phyloP scores from a whole-genome alignment of 2,113 vertebrate species.

The Gymnarchus niloticus region DNA sequence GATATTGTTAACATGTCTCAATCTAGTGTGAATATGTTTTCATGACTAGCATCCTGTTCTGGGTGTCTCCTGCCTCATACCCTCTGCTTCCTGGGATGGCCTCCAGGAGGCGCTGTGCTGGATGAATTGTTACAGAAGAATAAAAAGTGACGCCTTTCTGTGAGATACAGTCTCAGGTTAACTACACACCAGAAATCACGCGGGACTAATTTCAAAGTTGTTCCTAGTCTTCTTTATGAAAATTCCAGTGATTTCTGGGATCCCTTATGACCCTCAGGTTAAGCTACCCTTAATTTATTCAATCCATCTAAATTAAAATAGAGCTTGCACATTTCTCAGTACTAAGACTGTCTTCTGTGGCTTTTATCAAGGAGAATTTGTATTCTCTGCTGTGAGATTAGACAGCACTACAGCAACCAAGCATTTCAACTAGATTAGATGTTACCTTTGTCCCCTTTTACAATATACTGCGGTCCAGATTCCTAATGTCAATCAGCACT shows the following conservation, averaged over 20 bases:
- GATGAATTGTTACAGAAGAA: background rate
- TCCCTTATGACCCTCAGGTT: background rate
- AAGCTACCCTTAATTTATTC: background rate
- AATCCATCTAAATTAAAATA: background rate
- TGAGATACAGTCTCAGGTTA: background rate
- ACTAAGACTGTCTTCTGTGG: background rate
- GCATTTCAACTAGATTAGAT: background rate
- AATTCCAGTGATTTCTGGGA: background rate
- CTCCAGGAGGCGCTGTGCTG: background rate
- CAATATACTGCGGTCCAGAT: background rate
- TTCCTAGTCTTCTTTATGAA: too few relatives aligned
- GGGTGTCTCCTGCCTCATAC: too few relatives aligned
- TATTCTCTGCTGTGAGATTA: background rate
- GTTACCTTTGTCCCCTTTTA: background rate
- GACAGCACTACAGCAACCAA: background rate
- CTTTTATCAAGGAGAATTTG: background rate
- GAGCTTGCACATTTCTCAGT: background rate
- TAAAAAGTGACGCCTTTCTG: background rate
- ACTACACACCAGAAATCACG: conserved; percentile 1
- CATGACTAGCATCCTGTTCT: background rate
- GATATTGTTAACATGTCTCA: background rate
- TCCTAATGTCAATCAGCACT: background rate
- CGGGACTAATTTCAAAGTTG: too few relatives aligned
- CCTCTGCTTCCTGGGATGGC: background rate
- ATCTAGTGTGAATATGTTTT: background rate